phyloP scores from a whole-genome alignment of 1,140 invertebrate genomes.

The Apis laboriosa region DNA sequence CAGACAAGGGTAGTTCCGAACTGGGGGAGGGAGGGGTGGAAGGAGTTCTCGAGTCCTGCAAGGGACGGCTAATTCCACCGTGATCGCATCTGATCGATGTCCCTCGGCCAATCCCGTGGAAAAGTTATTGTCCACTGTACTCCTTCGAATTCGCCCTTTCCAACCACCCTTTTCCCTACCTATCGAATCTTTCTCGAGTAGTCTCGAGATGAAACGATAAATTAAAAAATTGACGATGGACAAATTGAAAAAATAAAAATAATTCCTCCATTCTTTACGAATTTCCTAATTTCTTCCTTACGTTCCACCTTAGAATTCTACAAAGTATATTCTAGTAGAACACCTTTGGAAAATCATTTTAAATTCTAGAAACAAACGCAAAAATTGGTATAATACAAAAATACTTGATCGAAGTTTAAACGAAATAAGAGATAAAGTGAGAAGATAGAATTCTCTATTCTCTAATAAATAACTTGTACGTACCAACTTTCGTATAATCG shows the following conservation, averaged over 20 bases:
- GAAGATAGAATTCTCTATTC: too few species aligned
- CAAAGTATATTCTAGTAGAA: too few species aligned
- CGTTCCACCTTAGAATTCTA: too few species aligned
- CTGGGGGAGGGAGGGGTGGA: conserved; percentile 34
- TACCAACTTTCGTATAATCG: too few species aligned
- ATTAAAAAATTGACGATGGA: not conserved
- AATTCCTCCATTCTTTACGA: not conserved
- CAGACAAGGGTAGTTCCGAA: conserved; percentile 47
- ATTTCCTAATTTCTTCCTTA: not conserved
- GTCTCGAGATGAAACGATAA: too few species aligned
- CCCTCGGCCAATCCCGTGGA: conserved; percentile 68
- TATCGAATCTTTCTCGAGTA: not conserved
- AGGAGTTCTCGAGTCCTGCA: conserved; percentile 73
- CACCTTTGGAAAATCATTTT: too few species aligned
- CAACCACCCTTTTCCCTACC: not conserved
- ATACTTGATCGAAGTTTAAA: too few species aligned
- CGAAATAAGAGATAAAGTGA: too few species aligned
- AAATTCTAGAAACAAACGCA: too few species aligned
- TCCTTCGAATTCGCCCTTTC: conserved; percentile 16
- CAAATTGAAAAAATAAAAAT: not conserved
- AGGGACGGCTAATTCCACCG: conserved; percentile 80
- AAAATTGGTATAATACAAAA: too few species aligned
- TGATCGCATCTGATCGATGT: conserved; percentile 79
- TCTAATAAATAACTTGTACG: too few species aligned
- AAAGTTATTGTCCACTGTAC: conserved; percentile 73